Conservation (phyloP, 2,888 invertebrate genomes). For the Tipula unca region DNA sequence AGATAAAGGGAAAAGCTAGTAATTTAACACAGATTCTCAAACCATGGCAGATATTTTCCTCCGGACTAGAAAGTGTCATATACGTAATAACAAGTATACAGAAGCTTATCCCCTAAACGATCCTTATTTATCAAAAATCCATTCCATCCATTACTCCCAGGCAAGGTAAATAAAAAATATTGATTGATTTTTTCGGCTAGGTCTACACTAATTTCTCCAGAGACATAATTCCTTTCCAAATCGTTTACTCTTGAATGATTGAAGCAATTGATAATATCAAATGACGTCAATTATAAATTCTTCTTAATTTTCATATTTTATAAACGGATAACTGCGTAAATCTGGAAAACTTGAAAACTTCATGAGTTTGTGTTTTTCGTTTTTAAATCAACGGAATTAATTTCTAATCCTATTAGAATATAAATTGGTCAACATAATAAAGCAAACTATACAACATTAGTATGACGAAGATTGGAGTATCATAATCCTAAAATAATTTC, state of each 20-base stretch:
- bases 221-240: not conserved
- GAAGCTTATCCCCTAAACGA: not conserved
- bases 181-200: not conserved
- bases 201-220: not conserved
- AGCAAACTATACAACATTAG: not conserved
- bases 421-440: not conserved
- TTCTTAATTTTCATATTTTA: not conserved
- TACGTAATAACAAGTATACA: no score
- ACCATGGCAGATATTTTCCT: no score
- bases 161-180: not conserved
- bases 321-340: not conserved
- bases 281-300: not conserved
- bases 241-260: not conserved
- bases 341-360: not conserved
- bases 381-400: not conserved
- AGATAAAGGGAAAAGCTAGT: no score
- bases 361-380: not conserved
- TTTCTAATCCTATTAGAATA: slow-evolving; percentile 8
- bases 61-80: no score
- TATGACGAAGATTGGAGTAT: not conserved
- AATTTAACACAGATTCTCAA: no score
- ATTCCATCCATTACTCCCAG: not conserved
- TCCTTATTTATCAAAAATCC: not conserved
- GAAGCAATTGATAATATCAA: not conserved
- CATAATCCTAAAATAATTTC: not conserved